Conservation (phyloP, 2,113 vertebrate genomes). For the Oreochromis niloticus region DNA sequence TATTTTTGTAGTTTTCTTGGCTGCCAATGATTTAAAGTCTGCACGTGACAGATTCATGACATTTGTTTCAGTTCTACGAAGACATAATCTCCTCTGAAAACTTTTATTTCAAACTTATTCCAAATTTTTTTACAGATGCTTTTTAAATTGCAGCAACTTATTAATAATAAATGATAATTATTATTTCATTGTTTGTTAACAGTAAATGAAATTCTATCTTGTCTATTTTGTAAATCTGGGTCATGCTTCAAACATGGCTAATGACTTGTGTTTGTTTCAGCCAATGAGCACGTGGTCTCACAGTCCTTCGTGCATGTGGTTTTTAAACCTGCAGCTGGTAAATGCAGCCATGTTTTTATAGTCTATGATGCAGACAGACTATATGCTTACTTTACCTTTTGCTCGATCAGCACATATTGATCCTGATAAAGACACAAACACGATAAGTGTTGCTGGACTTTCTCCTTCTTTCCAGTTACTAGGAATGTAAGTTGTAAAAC, state of each 20-base stretch:
- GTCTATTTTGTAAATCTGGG: background rate
- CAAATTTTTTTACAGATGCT: background rate
- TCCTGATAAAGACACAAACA: no score
- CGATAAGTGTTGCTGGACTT: background rate
- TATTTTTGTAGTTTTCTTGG: background rate
- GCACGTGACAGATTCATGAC: accelerated
- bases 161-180: background rate
- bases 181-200: background rate
- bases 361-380: background rate
- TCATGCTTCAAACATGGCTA: background rate
- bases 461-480: background rate
- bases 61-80: background rate
- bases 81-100: background rate
- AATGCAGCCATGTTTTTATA: background rate
- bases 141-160: background rate
- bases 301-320: background rate
- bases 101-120: background rate
- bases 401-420: background rate
- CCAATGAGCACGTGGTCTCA: background rate
- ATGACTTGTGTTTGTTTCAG: background rate
- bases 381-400: background rate
- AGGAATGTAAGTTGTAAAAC: background rate
- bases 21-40: background rate
- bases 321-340: background rate
- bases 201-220: background rate